These are phyloP conservation scores for Leptinotarsa haldemani DNA, from an alignment of 2,888 invertebrate genomes.

Conservation along the genomic window DNA sequence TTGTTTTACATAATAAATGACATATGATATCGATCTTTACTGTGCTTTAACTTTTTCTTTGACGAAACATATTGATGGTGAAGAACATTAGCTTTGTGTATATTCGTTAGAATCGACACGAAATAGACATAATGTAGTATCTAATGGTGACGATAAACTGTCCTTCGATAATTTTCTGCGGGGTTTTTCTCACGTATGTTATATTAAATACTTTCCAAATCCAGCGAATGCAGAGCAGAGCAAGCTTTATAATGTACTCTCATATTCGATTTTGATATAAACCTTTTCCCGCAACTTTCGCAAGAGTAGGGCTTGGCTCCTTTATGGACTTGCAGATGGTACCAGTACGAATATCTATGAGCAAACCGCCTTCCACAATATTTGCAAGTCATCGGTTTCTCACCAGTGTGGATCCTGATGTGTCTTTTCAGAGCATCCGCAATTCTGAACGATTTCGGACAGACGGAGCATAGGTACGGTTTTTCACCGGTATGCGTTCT, in stretches of 20 bases:
- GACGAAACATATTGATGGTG: too few species aligned
- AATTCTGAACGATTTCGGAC: conserved; percentile 65
- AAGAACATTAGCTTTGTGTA: too few species aligned
- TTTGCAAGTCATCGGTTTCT: conserved; percentile 51
- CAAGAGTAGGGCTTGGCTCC: conserved; percentile 62
- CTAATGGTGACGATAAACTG: too few species aligned
- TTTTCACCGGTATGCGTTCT: conserved; percentile 58
- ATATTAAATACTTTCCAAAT: too few species aligned
- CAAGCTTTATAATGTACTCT: conserved; percentile 59
- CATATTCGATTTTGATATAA: conserved; percentile 58
- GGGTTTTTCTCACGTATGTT: too few species aligned
- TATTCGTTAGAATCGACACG: too few species aligned
- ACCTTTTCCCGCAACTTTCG: conserved; percentile 57
- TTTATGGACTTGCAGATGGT: conserved; percentile 68
- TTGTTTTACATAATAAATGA: too few species aligned
- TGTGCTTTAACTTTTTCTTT: too few species aligned
- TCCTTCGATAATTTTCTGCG: too few species aligned
- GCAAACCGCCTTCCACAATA: conserved; percentile 59
- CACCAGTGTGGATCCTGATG: conserved; percentile 54
- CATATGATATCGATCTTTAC: too few species aligned
- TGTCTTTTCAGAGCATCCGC: conserved; percentile 69
- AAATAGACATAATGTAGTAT: too few species aligned
- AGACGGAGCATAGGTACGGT: conserved; percentile 48
- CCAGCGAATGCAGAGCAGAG: conserved; percentile 22
- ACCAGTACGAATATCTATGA: conserved; percentile 70